Percentiles rank a stretch among this genome's conserved stretches.
Conservation (phyloP, 2,797 vertebrate species). For the Esox lucius region DNA sequence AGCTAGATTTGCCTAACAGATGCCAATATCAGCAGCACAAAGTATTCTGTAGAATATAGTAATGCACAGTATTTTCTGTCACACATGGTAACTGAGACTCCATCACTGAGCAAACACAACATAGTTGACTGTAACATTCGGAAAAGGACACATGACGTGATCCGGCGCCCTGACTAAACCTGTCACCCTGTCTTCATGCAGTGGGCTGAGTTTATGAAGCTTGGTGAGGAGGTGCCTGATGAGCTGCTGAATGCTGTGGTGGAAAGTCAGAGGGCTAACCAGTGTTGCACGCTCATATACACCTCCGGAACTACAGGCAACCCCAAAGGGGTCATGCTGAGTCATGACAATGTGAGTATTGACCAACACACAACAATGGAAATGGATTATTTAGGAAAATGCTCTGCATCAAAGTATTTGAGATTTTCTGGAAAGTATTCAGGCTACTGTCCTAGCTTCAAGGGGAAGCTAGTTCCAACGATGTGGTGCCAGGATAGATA, state of each 20-base stretch:
- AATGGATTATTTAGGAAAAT: background rate
- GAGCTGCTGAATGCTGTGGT: slow-evolving; percentile 66
- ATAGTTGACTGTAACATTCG: background rate
- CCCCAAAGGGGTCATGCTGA: slow-evolving; percentile 82
- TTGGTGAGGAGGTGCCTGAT: slow-evolving; percentile 68
- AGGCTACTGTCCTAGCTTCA: too few species aligned
- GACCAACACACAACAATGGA: background rate
- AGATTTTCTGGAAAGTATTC: too few species aligned
- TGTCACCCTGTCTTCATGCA: slow-evolving; percentile 45
- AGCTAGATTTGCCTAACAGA: background rate
- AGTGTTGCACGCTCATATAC: slow-evolving; percentile 81
- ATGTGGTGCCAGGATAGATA: too few species aligned
- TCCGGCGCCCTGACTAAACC: background rate
- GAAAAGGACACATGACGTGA: background rate
- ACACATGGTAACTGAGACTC: background rate
- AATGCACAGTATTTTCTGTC: too few species aligned
- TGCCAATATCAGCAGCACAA: background rate
- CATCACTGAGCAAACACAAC: background rate
- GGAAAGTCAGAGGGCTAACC: slow-evolving; percentile 70
- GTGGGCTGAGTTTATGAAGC: slow-evolving; percentile 81
- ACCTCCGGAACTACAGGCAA: slow-evolving; percentile 82
- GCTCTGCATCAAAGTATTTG: background rate
- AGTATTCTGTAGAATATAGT: background rate
- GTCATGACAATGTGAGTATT: slow-evolving; percentile 80
- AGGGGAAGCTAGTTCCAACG: too few species aligned